These are phyloP conservation scores for Phrynosoma platyrhinos DNA, from an alignment of 2,113 vertebrate genomes.

Conservation along the genomic window DNA sequence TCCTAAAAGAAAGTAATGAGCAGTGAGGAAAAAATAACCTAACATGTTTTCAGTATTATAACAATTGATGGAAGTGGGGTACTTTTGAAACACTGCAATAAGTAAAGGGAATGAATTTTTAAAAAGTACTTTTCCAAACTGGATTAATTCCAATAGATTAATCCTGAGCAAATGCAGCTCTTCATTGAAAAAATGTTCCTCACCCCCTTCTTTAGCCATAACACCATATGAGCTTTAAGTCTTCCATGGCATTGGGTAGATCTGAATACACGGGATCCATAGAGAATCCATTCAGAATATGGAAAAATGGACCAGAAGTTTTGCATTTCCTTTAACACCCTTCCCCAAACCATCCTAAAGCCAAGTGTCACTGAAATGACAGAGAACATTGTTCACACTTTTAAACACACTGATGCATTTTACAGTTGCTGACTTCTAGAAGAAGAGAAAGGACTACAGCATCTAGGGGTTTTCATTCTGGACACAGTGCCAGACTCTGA, in stretches of 20 bases:
- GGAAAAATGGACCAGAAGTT: not conserved
- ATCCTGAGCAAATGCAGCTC: too few species aligned
- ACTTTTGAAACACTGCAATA: too few species aligned
- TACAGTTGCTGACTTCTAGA: conserved; percentile 14
- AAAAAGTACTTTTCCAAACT: too few species aligned
- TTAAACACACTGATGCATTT: not conserved
- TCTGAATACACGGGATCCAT: not conserved
- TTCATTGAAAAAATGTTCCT: too few species aligned
- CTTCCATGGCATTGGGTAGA: not conserved
- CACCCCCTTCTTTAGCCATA: not conserved
- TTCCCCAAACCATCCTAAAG: not conserved
- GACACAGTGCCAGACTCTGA: conserved; percentile 9
- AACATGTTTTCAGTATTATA: too few species aligned
- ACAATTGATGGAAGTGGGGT: too few species aligned
- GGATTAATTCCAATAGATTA: too few species aligned
- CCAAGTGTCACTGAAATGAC: not conserved
- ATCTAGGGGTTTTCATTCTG: conserved; percentile 36
- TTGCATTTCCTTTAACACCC: not conserved
- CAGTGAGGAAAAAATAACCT: too few species aligned
- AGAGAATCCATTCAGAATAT: too few species aligned
- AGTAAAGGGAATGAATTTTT: too few species aligned
- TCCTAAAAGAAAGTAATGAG: too few species aligned
- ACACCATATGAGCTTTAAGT: too few species aligned
- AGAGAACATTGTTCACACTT: not conserved
- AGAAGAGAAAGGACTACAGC: not conserved